Conservation (phyloP, 2,797 vertebrate genomes). For the Esox masquinongy region DNA sequence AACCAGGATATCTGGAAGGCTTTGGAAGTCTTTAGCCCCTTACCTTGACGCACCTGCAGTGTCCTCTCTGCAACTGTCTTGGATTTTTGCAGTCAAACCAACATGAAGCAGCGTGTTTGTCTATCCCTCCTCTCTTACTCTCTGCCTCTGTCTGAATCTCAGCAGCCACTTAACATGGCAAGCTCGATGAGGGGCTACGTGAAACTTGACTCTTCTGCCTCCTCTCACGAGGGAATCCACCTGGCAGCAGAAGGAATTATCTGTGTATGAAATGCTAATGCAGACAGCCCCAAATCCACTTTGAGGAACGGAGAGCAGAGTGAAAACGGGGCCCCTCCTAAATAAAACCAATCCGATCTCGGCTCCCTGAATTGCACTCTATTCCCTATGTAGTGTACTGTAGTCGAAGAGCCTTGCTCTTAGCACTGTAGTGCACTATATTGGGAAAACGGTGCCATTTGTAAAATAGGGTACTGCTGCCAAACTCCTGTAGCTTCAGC, state of each 20-base stretch:
- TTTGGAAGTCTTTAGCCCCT: not conserved
- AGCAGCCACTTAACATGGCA: constrained; percentile 44
- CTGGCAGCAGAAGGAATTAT: constrained; percentile 58
- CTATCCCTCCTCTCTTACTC: constrained; percentile 20
- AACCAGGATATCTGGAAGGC: no score
- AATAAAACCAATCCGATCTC: constrained; percentile 49
- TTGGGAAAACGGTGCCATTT: not conserved
- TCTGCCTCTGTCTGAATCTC: constrained; percentile 24
- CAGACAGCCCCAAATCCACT: constrained; percentile 45
- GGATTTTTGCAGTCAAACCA: constrained; percentile 35
- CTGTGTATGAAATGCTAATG: constrained; percentile 68
- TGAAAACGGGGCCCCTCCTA: constrained; percentile 27
- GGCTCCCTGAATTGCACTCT: not conserved
- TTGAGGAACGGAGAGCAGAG: constrained; percentile 43
- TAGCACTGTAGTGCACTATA: no score
- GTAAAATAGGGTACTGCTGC: constrained; percentile 42
- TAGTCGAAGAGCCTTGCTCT: no score
- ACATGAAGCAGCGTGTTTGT: constrained; percentile 46
- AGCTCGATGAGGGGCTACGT: constrained; percentile 45
- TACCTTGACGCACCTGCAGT: not conserved
- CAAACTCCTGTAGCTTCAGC: constrained; percentile 45
- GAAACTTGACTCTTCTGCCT: constrained; percentile 39
- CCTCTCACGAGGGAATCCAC: constrained; percentile 60
- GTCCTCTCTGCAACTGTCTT: constrained; percentile 9
- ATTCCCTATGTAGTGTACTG: not conserved